Evolutionary conservation across 2,888 invertebrate genomes (phyloP), one percentile per base, ranked within the genome.

Genomic region (Odontocolon sp.): DNA sequence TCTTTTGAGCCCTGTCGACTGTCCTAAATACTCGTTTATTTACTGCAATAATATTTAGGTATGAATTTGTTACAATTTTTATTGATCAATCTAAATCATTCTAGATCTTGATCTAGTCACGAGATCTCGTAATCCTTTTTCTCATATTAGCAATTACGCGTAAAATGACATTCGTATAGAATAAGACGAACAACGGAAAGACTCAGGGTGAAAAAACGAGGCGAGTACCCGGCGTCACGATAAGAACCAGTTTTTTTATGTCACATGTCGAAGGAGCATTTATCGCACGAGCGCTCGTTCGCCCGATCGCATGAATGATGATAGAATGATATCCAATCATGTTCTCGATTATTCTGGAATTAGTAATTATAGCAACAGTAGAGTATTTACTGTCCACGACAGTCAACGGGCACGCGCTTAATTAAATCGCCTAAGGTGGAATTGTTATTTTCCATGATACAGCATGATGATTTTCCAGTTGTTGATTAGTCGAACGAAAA

Each of bases 361-460:
- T n/a, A n/a, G n/a, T n/a, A n/a, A n/a, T n/a, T n/a, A n/a, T n/a
- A n/a, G n/a, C n/a, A n/a, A n/a, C n/a, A n/a, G n/a, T n/a, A n/a
- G n/a, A 2, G 11, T 36, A 36, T 36, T n/a, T 36, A n/a, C 9
- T 23, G 5, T 14, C 45, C 3, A 45, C 9, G n/a, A 9, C 18
- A 9, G 8, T 3, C 9, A 9, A 45, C 21, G 2, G n/a, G 21
- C n/a, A 14, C 45, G 45, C 23, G 45, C 9, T 45, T 1, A 23
- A 9, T 5, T n/a, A 4, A 38, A 67, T 36, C 26, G 67, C 67
- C 40, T 23, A 36, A 72, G 50, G 67, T 57, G 66, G 9, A 45
- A 47, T 72, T 67, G 72, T 67, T 50, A 67, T 67, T 72, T 72
- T 72, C 67, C 72, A 67, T 52, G 8, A 11, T 23, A 33, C n/a